Base-by-base conservation (phyloP, 2,113 vertebrate genomes). In the Anarrhichthys ocellatus region DNA sequence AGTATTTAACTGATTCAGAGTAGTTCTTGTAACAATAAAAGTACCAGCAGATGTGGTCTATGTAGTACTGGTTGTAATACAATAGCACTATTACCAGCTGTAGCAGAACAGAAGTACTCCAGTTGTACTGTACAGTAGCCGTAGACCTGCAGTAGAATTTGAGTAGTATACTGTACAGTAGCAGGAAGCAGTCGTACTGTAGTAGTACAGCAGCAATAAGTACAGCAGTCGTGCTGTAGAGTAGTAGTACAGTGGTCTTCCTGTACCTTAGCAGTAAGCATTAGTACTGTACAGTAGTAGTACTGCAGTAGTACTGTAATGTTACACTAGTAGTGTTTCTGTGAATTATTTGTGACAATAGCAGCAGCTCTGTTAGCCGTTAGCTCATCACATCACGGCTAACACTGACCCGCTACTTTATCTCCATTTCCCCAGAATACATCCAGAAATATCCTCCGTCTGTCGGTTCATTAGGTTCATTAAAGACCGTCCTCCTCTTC, bases 321-420 rank as follows among this genome's bases (percentile, higher is more conserved):
- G 18, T 9, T 59, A 2, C 3, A 75, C 44, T 40, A 20, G 9
- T 20, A 24, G 27, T 27, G 27, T 13, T 34, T 29, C 2, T 27
- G 4, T 64, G 46, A 80, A 22, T 11, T n/a, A 46, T 46, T 15
- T 59, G 56, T 59, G 24, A 29, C 48, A 80, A 65, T 8, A 80
- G 36, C 62, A 64, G 1, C 9, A 44, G 52, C 14, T n/a, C 40
- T 40, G 42, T 54, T 48, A 78, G 65, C 65, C 4, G 40, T 46
- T 78, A 69, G 69, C 74, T 64, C 5, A 7, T 40, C 0, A 44
- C 76, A 64, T 24, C n/a, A 56, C n/a, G n/a, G n/a, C n/a, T 13
- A 5, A n/a, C 59, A 29, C 42, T 10, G 32, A 67, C 3, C 17
- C 58, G 73, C 22, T 65, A 34, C 14, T 34, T 42, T 27, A 11